Conservation (phyloP, 2,888 invertebrate genomes). For the Mechanitis mazaeus region DNA sequence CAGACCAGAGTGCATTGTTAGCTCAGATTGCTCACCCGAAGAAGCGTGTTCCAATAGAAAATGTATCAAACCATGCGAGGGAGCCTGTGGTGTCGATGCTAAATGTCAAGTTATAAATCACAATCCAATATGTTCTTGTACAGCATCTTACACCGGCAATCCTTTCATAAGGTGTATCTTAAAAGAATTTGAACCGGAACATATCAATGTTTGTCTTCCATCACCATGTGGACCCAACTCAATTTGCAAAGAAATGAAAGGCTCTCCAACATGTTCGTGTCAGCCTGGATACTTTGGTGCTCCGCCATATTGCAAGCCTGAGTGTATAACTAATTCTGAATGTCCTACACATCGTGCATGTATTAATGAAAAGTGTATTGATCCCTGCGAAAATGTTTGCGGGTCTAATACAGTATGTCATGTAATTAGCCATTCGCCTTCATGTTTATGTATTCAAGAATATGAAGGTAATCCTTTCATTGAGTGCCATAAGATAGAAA, state of each 20-base stretch:
- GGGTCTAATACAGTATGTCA: slow-evolving; percentile 84
- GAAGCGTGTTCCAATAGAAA: slow-evolving; percentile 87
- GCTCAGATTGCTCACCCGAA: slow-evolving; percentile 84
- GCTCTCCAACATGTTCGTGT: slow-evolving; percentile 85
- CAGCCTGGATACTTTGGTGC: slow-evolving; percentile 79
- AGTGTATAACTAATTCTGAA: slow-evolving; percentile 87
- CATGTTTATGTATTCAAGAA: slow-evolving; percentile 81
- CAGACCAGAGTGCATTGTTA: slow-evolving; percentile 85
- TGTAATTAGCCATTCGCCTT: slow-evolving; percentile 84
- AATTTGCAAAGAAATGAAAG: slow-evolving; percentile 81
- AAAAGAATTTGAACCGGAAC: slow-evolving; percentile 66
- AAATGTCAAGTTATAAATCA: slow-evolving; percentile 87
- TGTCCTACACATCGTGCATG: slow-evolving; percentile 83
- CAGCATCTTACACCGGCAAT: slow-evolving; percentile 81
- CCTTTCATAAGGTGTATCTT: slow-evolving; percentile 82
- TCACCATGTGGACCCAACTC: slow-evolving; percentile 90
- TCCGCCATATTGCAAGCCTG: slow-evolving; percentile 87
- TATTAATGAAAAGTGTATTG: slow-evolving; percentile 84
- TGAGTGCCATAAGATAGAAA: slow-evolving; percentile 70
- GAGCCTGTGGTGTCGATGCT: slow-evolving; percentile 86
- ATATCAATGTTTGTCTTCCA: slow-evolving; percentile 82
- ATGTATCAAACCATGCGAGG: slow-evolving; percentile 88
- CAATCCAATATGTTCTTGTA: slow-evolving; percentile 87
- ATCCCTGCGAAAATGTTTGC: slow-evolving; percentile 84
- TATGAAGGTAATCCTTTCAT: slow-evolving; percentile 87